Evolutionary conservation across 2,797 vertebrate species (phyloP).

Genomic region (Syndactyla subalaris): DNA sequence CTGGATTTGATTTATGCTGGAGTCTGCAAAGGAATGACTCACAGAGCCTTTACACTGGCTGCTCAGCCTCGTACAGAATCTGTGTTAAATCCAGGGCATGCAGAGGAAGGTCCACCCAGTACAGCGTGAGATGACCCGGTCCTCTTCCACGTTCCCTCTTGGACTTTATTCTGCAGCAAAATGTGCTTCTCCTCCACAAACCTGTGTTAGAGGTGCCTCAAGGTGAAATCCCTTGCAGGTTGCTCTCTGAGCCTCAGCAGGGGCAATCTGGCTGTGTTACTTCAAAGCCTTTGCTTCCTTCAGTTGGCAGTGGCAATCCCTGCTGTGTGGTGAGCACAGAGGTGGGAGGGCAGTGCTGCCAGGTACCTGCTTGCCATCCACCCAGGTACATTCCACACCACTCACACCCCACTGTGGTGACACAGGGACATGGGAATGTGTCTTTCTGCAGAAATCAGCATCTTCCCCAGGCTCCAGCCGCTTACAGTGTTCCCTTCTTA

Average conservation of each 20-base stretch:
- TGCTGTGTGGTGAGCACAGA: accelerated
- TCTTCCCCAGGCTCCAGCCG: neutral
- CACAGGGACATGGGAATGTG: neutral
- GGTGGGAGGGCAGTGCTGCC: neutral
- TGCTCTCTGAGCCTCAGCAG: neutral
- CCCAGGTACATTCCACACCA: neutral
- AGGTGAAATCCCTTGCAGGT: neutral
- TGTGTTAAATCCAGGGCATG: neutral
- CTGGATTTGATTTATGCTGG: slow-evolving; percentile 58
- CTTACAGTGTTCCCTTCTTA: neutral
- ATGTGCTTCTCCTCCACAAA: neutral
- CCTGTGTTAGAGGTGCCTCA: neutral
- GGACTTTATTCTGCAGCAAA: neutral
- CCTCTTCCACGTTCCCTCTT: neutral
- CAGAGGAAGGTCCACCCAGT: neutral
- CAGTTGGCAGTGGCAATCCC: neutral
- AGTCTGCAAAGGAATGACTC: neutral
- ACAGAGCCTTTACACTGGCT: neutral
- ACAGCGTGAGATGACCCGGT: accelerated
- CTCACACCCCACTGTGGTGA: neutral
- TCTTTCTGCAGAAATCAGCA: neutral
- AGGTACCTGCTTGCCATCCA: neutral
- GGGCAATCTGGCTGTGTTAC: too few relatives aligned
- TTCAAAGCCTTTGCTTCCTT: neutral
- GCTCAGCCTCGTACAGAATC: neutral